These are phyloP conservation scores for Episyrphus balteatus DNA, from an alignment of 1,140 invertebrate genomes.

Conservation along the genomic window DNA sequence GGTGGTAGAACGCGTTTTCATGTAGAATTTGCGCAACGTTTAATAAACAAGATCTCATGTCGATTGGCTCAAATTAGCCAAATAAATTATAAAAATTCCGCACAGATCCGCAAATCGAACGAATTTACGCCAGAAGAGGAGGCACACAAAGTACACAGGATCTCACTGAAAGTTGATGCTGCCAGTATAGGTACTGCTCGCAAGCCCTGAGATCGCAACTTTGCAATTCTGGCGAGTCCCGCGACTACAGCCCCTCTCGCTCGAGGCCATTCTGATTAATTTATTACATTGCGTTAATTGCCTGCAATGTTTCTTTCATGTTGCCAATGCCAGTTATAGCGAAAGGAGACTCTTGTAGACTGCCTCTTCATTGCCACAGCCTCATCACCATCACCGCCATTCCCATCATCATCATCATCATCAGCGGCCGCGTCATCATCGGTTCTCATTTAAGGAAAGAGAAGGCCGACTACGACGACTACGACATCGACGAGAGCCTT, in stretches of 20 bases:
- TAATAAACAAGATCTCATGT: slow-evolving; percentile 30
- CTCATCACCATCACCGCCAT: too few species aligned
- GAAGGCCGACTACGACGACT: too few species aligned
- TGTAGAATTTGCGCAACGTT: slow-evolving; percentile 19
- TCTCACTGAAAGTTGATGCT: too few species aligned
- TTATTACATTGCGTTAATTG: slow-evolving; percentile 14
- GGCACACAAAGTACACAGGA: not conserved
- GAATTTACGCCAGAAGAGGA: not conserved
- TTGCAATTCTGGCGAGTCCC: not conserved
- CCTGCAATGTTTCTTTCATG: slow-evolving; percentile 8
- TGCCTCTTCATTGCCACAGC: too few species aligned
- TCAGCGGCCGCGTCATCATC: too few species aligned
- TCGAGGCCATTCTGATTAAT: slow-evolving; percentile 8
- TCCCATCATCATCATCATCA: too few species aligned
- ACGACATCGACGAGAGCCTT: too few species aligned
- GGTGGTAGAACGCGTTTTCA: slow-evolving; percentile 2
- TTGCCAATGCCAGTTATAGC: not conserved
- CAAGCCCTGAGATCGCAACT: not conserved
- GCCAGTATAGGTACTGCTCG: not conserved
- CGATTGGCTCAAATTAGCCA: slow-evolving; percentile 28
- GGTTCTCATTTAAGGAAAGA: too few species aligned
- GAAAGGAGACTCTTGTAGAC: too few species aligned
- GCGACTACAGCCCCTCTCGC: not conserved
- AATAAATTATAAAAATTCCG: slow-evolving; percentile 18
- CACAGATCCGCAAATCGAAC: too few species aligned